Evolutionary conservation across 2,113 vertebrate species (phyloP).

Genomic region (Excalfactoria chinensis): DNA sequence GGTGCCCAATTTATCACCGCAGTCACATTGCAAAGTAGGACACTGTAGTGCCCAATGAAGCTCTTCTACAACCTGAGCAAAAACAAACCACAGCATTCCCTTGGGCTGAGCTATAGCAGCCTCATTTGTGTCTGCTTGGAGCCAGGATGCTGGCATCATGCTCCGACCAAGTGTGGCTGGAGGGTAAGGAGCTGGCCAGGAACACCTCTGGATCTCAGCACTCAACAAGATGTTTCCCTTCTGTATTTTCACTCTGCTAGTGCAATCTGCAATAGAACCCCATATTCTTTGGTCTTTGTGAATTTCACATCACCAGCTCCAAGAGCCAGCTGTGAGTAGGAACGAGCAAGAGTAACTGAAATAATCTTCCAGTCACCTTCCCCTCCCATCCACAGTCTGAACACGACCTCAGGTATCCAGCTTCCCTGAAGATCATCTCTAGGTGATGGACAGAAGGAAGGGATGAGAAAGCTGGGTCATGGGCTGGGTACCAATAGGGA

Average conservation of each 20-base stretch:
- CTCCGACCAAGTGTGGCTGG: neutral
- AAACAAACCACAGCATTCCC: neutral
- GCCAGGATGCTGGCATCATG: neutral
- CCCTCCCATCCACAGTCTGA: slow-evolving; percentile 6
- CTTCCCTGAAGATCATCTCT: neutral
- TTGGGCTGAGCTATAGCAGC: neutral
- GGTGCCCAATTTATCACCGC: neutral
- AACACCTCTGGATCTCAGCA: neutral
- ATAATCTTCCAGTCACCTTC: slow-evolving; percentile 41
- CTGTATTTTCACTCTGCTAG: neutral
- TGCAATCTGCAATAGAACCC: neutral
- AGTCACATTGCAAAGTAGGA: slow-evolving; percentile 25
- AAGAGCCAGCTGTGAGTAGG: neutral
- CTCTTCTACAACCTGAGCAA: neutral
- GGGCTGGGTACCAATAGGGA: neutral
- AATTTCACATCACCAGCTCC: neutral
- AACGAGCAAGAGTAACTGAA: neutral
- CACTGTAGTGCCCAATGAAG: neutral
- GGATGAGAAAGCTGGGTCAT: neutral
- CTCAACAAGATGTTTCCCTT: neutral
- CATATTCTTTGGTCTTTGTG: slow-evolving; percentile 23
- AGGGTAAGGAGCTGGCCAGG: neutral
- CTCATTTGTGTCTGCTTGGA: neutral
- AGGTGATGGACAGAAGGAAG: neutral
- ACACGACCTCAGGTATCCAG: neutral